Evolutionary conservation across 2,797 vertebrate species (phyloP), one percentile per base, ranked within the genome.

Genomic region (Phalanger gymnotis): DNA sequence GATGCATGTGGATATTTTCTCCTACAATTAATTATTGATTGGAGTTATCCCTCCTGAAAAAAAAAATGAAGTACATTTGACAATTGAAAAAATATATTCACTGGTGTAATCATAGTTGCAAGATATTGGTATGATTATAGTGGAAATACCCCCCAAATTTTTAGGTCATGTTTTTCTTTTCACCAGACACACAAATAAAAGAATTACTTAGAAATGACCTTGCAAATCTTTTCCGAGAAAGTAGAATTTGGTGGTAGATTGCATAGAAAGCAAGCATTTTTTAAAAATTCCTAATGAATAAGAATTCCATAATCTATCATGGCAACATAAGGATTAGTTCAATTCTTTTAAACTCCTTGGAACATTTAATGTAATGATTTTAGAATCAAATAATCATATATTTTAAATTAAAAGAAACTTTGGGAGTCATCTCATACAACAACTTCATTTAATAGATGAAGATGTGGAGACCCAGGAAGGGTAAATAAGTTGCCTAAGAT

Each of bases 11-110:
- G 81, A 95, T 97, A 91, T 95, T 93, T 98, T 97, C 97, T 90
- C 95, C 73, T 95, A 95, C 93, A 98, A 98, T 31, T 97, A 95
- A 97, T 98, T 97, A 96, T 92, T 95, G 11, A 55, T 96, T 95
- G 56, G 93, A 90, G 96, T 97, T 96, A 55, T 53, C 14, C 19
- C 14, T 12, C 5, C 47, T 51, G 57, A 95, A 97, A 94, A 93
- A 94, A 93, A 73, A 96, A 94, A 94, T 55, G 93, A 96, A 94
- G 97, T 97, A 96, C 98, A 94, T 96, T 97, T 97, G 54, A 81
- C 14, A 97, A 91, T 93, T 95, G 9, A 93, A 93, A 95, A 98
- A 47, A 2, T 4, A 34, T 94, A 31, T 66, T 96, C 92, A 97
- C 96, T 95, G 92, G 96, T 95, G 95, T 73, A 92, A 93, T 93